Conservation (phyloP, 1,140 invertebrate species). For the Lycorma delicatula region DNA sequence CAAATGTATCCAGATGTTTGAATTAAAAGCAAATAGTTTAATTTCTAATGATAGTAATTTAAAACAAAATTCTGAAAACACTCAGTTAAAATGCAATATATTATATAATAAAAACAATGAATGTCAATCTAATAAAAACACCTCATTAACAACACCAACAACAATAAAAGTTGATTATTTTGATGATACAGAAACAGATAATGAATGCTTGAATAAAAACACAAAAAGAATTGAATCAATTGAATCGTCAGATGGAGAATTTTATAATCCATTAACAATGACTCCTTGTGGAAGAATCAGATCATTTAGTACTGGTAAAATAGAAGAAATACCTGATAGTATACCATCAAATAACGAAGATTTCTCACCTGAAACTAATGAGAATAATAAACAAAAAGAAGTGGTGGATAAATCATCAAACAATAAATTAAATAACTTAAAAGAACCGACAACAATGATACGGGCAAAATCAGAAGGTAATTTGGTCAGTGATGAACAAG, state of each 20-base stretch:
- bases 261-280: neutral
- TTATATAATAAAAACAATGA: neutral
- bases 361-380: neutral
- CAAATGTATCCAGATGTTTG: too few species aligned
- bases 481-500: neutral
- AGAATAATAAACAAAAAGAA: neutral
- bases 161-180: neutral
- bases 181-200: neutral
- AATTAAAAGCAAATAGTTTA: neutral
- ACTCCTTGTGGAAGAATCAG: neutral
- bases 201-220: neutral
- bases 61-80: neutral
- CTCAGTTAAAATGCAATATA: neutral
- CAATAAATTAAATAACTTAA: neutral
- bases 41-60: neutral
- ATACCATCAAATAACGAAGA: neutral
- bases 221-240: neutral
- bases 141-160: too few species aligned
- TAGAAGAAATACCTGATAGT: neutral
- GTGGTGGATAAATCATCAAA: neutral
- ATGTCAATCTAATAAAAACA: neutral
- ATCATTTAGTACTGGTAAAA: constrained; percentile 2
- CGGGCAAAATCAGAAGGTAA: neutral
- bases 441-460: neutral
- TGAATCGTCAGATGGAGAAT: neutral